Percentiles rank a stretch among this genome's conserved stretches.
Evolutionary conservation across 2,113 vertebrate genomes (phyloP).

Genomic region (Dipodomys merriami): DNA sequence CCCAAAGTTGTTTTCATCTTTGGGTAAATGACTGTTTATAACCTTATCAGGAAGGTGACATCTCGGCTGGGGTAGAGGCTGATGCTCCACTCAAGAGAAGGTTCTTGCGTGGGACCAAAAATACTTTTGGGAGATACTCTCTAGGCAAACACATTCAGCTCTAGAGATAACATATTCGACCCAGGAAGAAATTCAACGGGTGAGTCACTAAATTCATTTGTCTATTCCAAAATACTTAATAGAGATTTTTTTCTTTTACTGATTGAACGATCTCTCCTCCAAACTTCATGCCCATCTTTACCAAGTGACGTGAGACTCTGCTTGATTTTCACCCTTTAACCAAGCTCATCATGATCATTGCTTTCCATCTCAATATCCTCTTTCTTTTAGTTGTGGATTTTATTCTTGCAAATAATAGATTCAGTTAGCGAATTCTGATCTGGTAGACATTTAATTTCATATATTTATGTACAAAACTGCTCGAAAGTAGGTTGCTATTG

Average conservation of each 20-base stretch:
- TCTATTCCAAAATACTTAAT: neutral
- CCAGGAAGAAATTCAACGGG: neutral
- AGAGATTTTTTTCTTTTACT: neutral
- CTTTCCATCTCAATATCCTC: neutral
- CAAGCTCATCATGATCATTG: neutral
- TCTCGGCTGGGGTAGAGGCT: neutral
- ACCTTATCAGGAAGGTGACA: neutral
- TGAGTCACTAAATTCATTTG: neutral
- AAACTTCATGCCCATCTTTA: neutral
- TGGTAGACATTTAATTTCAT: constrained; percentile 1
- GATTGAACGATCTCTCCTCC: neutral
- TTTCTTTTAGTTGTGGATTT: neutral
- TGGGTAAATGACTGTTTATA: neutral
- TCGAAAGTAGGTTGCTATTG: neutral
- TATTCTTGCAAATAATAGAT: neutral
- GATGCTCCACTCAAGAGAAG: neutral
- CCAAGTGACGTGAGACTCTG: neutral
- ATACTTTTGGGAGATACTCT: neutral
- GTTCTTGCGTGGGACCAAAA: neutral
- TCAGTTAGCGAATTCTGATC: neutral
- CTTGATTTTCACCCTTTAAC: neutral
- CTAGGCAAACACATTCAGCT: neutral
- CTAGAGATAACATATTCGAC: neutral
- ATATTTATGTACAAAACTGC: neutral
- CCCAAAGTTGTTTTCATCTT: neutral